Percentiles rank a stretch among this genome's conserved stretches.
Conservation (phyloP, 2,797 vertebrate species). For the Cryptoprocta ferox region DNA sequence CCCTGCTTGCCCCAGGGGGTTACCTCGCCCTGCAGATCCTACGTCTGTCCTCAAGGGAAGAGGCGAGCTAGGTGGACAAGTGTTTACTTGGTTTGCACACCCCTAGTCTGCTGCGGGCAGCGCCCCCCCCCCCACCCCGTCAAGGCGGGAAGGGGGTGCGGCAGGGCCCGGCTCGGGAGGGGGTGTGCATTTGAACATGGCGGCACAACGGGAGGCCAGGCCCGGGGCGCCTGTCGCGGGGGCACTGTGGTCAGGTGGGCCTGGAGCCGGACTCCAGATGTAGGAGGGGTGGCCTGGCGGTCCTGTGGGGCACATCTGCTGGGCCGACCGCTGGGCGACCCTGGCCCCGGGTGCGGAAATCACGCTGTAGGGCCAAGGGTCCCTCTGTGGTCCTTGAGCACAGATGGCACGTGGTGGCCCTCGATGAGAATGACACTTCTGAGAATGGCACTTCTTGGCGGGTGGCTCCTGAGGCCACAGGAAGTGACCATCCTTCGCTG, state of each 20-base stretch:
- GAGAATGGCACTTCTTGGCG: background rate
- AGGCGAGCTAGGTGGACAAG: background rate
- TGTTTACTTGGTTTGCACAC: background rate
- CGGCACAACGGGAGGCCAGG: rapidly evolving
- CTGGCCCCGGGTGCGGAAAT: background rate
- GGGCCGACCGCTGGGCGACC: rapidly evolving
- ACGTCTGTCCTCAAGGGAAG: background rate
- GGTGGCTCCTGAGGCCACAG: background rate
- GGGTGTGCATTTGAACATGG: rapidly evolving
- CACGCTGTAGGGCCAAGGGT: background rate
- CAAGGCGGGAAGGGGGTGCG: background rate
- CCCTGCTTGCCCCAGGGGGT: background rate
- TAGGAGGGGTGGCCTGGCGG: rapidly evolving
- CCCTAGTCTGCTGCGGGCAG: rapidly evolving
- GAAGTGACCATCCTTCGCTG: rapidly evolving
- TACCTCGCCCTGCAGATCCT: background rate
- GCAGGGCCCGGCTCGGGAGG: rapidly evolving
- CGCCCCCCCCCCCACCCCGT: too few relatives aligned
- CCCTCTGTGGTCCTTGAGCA: background rate
- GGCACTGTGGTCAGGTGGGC: background rate
- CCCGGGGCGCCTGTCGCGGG: rapidly evolving
- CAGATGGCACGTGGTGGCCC: rapidly evolving
- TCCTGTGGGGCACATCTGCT: background rate
- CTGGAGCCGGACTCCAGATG: background rate
- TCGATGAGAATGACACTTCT: rapidly evolving